These are phyloP conservation scores for Caenorhabditis japonica DNA, from an alignment of 2,888 invertebrate genomes.

Conservation along the genomic window DNA sequence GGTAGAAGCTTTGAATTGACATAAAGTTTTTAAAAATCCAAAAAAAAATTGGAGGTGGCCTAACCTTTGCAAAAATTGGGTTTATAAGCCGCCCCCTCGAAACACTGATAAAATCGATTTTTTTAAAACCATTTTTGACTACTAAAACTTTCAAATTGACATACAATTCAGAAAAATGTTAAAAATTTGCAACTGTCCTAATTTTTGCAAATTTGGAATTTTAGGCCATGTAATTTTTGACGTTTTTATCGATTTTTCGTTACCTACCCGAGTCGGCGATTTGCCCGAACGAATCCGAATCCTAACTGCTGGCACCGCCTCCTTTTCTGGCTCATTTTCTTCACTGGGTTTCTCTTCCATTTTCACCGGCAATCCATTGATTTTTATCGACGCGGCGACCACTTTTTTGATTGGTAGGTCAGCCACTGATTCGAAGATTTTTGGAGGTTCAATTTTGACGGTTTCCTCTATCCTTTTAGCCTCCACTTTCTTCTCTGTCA, in stretches of 20 bases:
- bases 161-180: no score
- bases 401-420: neutral
- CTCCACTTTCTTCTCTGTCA: neutral
- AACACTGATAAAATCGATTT: no score
- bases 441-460: neutral
- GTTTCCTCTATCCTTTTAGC: neutral
- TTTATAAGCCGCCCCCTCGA: no score
- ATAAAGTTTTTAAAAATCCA: neutral
- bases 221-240: no score
- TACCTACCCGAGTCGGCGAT: constrained; percentile 7
- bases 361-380: constrained; percentile 36
- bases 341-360: neutral
- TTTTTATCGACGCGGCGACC: constrained; percentile 34
- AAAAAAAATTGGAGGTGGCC: neutral
- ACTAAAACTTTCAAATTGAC: no score
- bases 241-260: neutral
- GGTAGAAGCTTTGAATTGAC: no score
- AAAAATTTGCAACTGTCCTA: no score
- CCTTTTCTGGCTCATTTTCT: neutral
- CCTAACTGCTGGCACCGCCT: constrained; percentile 40
- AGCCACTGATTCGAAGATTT: neutral
- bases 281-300: constrained; percentile 32
- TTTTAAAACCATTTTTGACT: no score
- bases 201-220: no score
- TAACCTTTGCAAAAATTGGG: no score